phyloP scores from a whole-genome alignment of 2,113 vertebrate species.

The Electrona antarctica region DNA sequence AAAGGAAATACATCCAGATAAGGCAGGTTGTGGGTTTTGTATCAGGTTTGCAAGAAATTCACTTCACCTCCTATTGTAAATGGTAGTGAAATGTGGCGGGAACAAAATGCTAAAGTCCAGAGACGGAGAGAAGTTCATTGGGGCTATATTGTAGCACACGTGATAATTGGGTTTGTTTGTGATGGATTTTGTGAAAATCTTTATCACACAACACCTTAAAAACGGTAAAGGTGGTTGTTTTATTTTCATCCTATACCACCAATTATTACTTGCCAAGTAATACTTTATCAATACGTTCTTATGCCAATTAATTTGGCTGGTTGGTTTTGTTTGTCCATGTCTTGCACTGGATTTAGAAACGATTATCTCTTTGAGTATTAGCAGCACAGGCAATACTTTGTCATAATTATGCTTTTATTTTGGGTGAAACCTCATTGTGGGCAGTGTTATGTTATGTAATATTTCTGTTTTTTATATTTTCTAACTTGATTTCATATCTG shows the following conservation, averaged over 20 bases:
- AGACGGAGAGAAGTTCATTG: background rate
- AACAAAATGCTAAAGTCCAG: too few species aligned
- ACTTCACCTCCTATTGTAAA: too few species aligned
- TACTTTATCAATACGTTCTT: too few species aligned
- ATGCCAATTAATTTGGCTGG: background rate
- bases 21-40: constrained; percentile 20
- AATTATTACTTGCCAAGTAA: constrained; percentile 27
- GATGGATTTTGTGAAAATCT: constrained; percentile 41
- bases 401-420: constrained; percentile 56
- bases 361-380: constrained; percentile 45
- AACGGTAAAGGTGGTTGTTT: constrained; percentile 30
- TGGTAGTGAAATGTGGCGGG: too few species aligned
- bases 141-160: constrained; percentile 46
- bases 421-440: constrained; percentile 70
- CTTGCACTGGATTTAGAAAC: constrained; percentile 54
- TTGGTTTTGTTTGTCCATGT: constrained; percentile 39
- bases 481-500: constrained; percentile 66
- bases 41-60: background rate
- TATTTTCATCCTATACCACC: constrained; percentile 25
- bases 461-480: constrained; percentile 55
- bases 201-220: constrained; percentile 65
- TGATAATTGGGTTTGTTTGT: constrained; percentile 31
- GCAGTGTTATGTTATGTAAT: constrained; percentile 63
- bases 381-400: constrained; percentile 44
- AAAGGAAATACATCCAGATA: background rate